Evolutionary conservation across 2,888 invertebrate genomes (phyloP).

Genomic region (Prionchulus punctatus): DNA sequence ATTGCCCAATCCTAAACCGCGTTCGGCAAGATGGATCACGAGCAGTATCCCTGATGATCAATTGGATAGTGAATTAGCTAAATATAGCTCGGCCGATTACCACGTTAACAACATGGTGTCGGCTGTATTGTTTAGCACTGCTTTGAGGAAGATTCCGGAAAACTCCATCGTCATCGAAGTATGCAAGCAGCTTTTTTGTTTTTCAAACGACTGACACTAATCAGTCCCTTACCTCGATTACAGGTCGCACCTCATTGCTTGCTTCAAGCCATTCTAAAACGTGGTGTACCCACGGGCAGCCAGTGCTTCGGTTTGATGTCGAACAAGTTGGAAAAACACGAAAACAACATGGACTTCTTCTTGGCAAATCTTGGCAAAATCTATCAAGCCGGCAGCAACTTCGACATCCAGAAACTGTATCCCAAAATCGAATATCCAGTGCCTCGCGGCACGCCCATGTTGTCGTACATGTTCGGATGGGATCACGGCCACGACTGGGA

Average conservation of each 20-base stretch:
- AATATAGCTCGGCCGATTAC: slow-evolving; percentile 68
- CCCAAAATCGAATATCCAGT: slow-evolving; percentile 63
- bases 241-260: slow-evolving; percentile 77
- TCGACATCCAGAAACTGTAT: slow-evolving; percentile 55
- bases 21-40: slow-evolving; percentile 71
- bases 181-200: slow-evolving; percentile 62
- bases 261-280: slow-evolving; percentile 75
- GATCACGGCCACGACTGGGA: slow-evolving; percentile 72
- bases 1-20: slow-evolving; percentile 16
- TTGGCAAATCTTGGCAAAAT: slow-evolving; percentile 57
- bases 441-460: slow-evolving; percentile 64
- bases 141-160: slow-evolving; percentile 58
- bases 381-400: slow-evolving; percentile 62
- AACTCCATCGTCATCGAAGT: slow-evolving; percentile 66
- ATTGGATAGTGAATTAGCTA: slow-evolving; percentile 61
- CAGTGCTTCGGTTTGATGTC: slow-evolving; percentile 72
- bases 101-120: slow-evolving; percentile 81
- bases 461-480: slow-evolving; percentile 66
- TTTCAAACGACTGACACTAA: too few species aligned
- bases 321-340: slow-evolving; percentile 48
- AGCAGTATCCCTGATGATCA: slow-evolving; percentile 71
- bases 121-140: slow-evolving; percentile 73
- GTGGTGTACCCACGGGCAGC: slow-evolving; percentile 56
- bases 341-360: slow-evolving; percentile 58
- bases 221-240: too few species aligned